Conservation (phyloP, 1,140 invertebrate genomes). For the Drosophila cardini region DNA sequence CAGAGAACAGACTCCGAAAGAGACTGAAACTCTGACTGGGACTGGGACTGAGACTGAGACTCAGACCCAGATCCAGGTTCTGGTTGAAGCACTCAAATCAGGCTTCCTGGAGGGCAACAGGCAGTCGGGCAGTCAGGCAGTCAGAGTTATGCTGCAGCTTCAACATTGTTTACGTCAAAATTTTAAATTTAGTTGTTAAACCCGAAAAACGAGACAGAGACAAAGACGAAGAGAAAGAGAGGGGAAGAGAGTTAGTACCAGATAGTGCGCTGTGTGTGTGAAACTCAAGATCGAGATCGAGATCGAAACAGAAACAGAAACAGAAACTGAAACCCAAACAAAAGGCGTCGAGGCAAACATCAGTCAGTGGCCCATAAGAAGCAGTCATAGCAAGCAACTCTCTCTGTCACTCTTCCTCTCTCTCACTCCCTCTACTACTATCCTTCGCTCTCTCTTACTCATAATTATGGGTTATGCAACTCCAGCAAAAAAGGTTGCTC, state of each 20-base stretch:
- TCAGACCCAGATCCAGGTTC: background rate
- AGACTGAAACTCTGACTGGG: background rate
- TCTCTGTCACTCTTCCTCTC: background rate
- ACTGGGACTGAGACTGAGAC: background rate
- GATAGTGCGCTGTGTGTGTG: no score
- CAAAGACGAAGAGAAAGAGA: background rate
- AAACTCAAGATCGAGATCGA: slow-evolving; percentile 9
- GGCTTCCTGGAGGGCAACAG: slow-evolving; percentile 62
- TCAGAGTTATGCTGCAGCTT: slow-evolving; percentile 22
- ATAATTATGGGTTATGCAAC: slow-evolving; percentile 69
- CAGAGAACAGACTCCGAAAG: slow-evolving; percentile 9
- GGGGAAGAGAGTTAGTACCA: no score
- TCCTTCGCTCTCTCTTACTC: background rate
- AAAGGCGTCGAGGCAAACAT: slow-evolving; percentile 69
- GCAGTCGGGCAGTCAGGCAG: slow-evolving; percentile 10
- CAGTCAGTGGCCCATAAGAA: slow-evolving; percentile 50
- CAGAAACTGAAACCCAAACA: slow-evolving; percentile 51
- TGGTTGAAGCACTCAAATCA: slow-evolving; percentile 13
- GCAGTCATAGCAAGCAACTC: slow-evolving; percentile 12
- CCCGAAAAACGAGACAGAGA: slow-evolving; percentile 79
- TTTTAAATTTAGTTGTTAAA: slow-evolving; percentile 83
- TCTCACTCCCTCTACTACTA: background rate
- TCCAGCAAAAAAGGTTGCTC: slow-evolving; percentile 39
- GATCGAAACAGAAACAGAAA: slow-evolving; percentile 19
- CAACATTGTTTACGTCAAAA: slow-evolving; percentile 80